A percentile compares a stretch with the other conserved stretches of the same genome.
phyloP scores from a whole-genome alignment of 2,113 vertebrate genomes.

The Eonycteris spelaea region DNA sequence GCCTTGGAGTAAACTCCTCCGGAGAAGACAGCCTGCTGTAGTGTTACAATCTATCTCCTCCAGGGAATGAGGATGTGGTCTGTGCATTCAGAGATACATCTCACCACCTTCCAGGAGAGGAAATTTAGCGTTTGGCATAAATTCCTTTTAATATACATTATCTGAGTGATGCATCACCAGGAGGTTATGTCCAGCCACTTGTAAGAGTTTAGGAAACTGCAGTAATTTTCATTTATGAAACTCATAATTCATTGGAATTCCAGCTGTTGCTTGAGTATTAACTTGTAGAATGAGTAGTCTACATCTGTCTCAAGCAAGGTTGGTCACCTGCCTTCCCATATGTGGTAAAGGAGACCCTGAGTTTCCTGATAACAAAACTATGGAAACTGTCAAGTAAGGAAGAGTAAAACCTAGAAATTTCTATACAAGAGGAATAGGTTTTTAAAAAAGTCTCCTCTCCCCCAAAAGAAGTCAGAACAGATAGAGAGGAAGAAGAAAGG shows the following conservation, averaged over 20 bases:
- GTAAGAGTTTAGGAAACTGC: background rate
- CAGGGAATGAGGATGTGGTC: accelerated
- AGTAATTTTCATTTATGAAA: background rate
- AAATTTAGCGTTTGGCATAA: background rate
- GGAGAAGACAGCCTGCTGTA: background rate
- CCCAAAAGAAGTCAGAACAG: background rate
- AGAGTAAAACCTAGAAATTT: background rate
- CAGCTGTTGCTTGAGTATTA: background rate
- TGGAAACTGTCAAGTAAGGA: background rate
- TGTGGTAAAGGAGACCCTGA: no score
- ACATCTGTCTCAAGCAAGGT: no score
- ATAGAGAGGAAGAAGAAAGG: background rate
- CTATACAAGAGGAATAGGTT: background rate
- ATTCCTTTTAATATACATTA: background rate
- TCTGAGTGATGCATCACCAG: background rate
- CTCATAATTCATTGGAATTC: accelerated
- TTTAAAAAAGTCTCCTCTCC: background rate
- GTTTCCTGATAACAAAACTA: background rate
- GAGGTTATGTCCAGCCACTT: background rate
- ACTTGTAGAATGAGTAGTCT: no score
- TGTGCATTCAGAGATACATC: no score
- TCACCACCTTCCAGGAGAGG: background rate
- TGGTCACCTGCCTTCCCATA: no score
- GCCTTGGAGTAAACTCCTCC: background rate
- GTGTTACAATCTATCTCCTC: background rate